Evolutionary conservation across 2,113 vertebrate species (phyloP).

Genomic region (Indicator indicator): DNA sequence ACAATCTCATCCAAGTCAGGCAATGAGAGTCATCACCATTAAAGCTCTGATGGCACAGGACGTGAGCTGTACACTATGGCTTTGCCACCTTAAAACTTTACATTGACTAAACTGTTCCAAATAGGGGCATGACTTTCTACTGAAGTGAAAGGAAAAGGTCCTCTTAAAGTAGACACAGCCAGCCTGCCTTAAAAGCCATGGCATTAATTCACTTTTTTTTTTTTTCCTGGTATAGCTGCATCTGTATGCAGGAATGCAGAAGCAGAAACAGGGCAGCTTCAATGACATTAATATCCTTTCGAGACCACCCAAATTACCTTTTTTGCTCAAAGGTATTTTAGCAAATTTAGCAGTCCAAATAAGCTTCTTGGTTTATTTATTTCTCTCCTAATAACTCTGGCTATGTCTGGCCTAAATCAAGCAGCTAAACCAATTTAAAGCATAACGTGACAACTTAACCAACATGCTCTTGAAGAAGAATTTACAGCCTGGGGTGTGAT

Average conservation of each 20-base stretch:
- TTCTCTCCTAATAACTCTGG: slow-evolving; percentile 56
- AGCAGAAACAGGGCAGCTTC: slow-evolving; percentile 20
- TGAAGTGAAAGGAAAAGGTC: neutral
- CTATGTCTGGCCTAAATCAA: slow-evolving; percentile 41
- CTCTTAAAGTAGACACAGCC: neutral
- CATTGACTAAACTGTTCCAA: neutral
- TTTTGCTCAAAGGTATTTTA: too few relatives aligned
- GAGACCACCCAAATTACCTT: slow-evolving; percentile 43
- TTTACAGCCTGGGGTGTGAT: neutral
- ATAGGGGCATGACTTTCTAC: neutral
- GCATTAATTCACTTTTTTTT: neutral
- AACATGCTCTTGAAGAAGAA: neutral
- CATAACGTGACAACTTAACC: neutral
- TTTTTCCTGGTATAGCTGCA: neutral
- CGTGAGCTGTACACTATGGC: neutral
- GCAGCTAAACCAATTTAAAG: neutral
- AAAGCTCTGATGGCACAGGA: neutral
- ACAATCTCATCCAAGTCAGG: neutral
- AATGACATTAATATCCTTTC: neutral
- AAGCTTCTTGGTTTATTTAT: slow-evolving; percentile 37
- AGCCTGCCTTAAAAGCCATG: neutral
- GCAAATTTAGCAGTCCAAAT: neutral
- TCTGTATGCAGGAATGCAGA: neutral
- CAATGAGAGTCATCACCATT: neutral
- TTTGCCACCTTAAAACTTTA: neutral